phyloP scores from a whole-genome alignment of 2,113 vertebrate species.

The Onychorhynchus coronatus region DNA sequence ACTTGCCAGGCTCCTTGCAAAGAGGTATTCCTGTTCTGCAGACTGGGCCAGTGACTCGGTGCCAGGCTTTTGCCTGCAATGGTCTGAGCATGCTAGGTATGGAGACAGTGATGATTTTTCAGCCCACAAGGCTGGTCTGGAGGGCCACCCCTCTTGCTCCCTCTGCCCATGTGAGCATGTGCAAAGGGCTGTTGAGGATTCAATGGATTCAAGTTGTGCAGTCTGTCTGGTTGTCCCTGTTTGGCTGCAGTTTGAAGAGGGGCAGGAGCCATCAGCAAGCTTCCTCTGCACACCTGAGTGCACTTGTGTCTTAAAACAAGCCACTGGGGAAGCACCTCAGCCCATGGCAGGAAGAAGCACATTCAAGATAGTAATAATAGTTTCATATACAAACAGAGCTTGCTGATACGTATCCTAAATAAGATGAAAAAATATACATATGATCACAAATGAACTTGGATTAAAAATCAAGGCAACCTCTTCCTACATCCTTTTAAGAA shows the following conservation, averaged over 20 bases:
- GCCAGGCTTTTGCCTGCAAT: not conserved
- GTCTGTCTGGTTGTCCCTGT: not conserved
- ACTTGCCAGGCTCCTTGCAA: not conserved
- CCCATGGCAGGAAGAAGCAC: not conserved
- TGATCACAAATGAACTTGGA: not conserved
- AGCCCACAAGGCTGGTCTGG: not conserved
- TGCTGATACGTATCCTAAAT: not conserved
- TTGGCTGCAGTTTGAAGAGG: not conserved
- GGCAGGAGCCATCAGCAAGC: not conserved
- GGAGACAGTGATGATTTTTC: not conserved
- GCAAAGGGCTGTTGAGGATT: not conserved
- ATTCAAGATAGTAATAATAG: not conserved
- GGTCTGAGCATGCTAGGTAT: not conserved
- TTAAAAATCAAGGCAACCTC: not conserved
- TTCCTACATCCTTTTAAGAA: not conserved
- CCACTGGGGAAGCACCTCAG: not conserved
- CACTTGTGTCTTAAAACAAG: not conserved
- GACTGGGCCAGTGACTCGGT: not conserved
- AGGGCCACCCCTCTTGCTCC: not conserved
- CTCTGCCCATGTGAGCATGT: not conserved
- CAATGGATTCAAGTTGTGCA: not conserved
- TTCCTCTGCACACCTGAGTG: not conserved
- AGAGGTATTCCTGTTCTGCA: not conserved
- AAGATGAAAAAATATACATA: not conserved
- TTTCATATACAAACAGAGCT: not conserved